phyloP scores from a whole-genome alignment of 2,113 vertebrate genomes.

The Amphiprion ocellaris region DNA sequence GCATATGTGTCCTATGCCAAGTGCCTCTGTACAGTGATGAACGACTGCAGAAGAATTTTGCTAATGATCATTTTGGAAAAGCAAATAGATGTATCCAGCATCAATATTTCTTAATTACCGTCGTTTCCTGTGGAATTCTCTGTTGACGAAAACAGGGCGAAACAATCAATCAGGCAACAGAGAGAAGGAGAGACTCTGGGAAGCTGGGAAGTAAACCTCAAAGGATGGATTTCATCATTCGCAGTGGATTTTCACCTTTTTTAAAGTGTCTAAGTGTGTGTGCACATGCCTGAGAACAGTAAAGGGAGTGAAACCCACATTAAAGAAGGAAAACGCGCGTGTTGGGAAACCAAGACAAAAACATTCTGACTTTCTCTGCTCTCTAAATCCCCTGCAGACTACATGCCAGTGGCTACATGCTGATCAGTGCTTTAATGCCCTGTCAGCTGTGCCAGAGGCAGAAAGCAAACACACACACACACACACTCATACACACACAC shows the following conservation, averaged over 20 bases:
- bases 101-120: constrained; percentile 83
- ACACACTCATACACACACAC: constrained; percentile 29
- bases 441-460: constrained; percentile 65
- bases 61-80: constrained; percentile 84
- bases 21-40: constrained; percentile 75
- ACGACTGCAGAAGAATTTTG: constrained; percentile 69
- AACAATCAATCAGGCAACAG: constrained; percentile 70
- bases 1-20: constrained; percentile 72
- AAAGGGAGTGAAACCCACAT: constrained; percentile 43
- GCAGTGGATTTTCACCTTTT: constrained; percentile 58
- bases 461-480: constrained; percentile 24
- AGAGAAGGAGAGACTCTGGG: constrained; percentile 51
- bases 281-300: constrained; percentile 37
- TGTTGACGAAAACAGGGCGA: constrained; percentile 75
- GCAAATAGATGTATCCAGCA: constrained; percentile 84
- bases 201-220: constrained; percentile 57
- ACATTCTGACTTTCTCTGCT: constrained; percentile 48
- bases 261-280: constrained; percentile 34
- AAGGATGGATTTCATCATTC: constrained; percentile 67
- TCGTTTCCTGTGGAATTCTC: constrained; percentile 83
- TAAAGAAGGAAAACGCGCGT: constrained; percentile 33
- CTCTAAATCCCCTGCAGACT: constrained; percentile 48
- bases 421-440: constrained; percentile 50
- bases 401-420: constrained; percentile 63
- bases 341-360: constrained; percentile 51